These are phyloP conservation scores for Psilopsiagon aymara DNA, from an alignment of 2,113 vertebrate genomes.

Conservation along the genomic window DNA sequence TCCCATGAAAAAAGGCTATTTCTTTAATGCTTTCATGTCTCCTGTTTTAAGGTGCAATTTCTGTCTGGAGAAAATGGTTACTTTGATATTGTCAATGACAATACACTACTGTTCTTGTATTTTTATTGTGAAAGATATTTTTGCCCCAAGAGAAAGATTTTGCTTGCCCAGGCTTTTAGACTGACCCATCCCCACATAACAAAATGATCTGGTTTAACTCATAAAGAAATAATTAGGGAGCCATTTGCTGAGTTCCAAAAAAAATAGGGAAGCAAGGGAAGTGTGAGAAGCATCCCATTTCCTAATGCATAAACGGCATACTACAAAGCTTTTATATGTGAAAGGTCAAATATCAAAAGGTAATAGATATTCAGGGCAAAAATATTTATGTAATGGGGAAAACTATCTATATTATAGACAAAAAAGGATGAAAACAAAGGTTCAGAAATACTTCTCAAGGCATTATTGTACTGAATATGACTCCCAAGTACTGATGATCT, in stretches of 20 bases:
- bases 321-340: not conserved
- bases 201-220: not conserved
- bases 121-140: not conserved
- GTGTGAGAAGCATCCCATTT: not conserved
- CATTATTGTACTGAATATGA: not conserved
- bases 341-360: not conserved
- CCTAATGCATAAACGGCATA: not conserved
- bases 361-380: not conserved
- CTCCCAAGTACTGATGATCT: not conserved
- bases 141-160: not conserved
- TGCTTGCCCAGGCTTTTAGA: not conserved
- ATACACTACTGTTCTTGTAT: not conserved
- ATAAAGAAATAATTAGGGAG: not conserved
- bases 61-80: not conserved
- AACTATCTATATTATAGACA: not conserved
- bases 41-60: not conserved
- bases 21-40: not conserved
- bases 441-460: not conserved
- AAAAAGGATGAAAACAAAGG: not conserved
- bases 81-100: not conserved
- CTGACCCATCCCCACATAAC: not conserved
- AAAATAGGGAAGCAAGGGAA: not conserved
- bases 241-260: not conserved
- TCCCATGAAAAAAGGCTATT: not conserved
- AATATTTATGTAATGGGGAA: not conserved